Conservation (phyloP, 1,140 invertebrate genomes). For the Ostrea denselamellosa region DNA sequence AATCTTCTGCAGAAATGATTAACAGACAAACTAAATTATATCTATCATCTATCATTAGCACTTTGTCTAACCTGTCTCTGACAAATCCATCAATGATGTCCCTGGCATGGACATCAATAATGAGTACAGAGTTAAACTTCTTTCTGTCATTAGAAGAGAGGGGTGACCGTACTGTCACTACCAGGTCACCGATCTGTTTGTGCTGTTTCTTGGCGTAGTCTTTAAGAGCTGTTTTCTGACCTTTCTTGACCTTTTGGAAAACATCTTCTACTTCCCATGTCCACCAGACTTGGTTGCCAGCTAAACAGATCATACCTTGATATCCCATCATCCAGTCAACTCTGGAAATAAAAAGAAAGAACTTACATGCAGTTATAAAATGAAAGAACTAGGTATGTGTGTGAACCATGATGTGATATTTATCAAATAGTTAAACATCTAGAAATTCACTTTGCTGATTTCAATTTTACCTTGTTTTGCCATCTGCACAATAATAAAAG, state of each 20-base stretch:
- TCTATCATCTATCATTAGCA: neutral
- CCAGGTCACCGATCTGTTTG: conserved; percentile 90
- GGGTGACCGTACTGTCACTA: conserved; percentile 85
- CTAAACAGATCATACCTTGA: conserved; percentile 92
- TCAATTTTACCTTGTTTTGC: conserved; percentile 81
- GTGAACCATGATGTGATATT: too few relatives aligned
- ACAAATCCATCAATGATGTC: conserved; percentile 94
- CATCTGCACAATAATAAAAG: conserved; percentile 89
- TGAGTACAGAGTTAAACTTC: conserved; percentile 92
- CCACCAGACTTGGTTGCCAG: conserved; percentile 94
- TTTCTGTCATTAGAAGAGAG: conserved; percentile 88
- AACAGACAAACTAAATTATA: neutral
- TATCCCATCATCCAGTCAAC: conserved; percentile 92
- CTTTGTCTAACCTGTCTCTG: conserved; percentile 81
- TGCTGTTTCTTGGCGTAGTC: conserved; percentile 90
- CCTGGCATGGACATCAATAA: conserved; percentile 92
- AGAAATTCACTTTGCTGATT: neutral
- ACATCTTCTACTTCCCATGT: conserved; percentile 94
- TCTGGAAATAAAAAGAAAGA: conserved; percentile 73
- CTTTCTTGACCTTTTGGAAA: conserved; percentile 85
- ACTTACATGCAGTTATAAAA: neutral
- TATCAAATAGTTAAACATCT: neutral
- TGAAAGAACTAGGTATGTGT: neutral
- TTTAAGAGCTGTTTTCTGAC: conserved; percentile 92
- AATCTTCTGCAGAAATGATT: too few relatives aligned